Base-by-base conservation (phyloP, 2,888 invertebrate genomes). In the Acrocera orbiculus region DNA sequence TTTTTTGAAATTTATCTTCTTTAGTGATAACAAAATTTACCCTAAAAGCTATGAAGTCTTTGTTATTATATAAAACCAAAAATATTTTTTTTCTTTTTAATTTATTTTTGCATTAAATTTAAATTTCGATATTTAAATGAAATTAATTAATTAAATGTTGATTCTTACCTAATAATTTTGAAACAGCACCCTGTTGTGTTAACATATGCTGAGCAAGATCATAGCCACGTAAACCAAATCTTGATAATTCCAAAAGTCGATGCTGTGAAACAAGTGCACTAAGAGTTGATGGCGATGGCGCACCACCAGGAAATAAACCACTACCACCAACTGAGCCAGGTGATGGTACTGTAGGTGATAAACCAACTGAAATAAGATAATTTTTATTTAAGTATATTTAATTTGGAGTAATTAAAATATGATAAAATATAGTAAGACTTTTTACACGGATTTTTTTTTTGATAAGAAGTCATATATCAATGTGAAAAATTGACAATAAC, bases 151-250 rank as follows among this genome's bases (percentile, higher is more conserved):
- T 14, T 15, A 10, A 23, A 31, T 15, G n/a, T 13, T 25, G 13
- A 31, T 30, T 63, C 81, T 79, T 63, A 86, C 87, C 87, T 55
- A 87, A 65, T 54, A 87, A 68, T 64, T 87, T 87, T 46, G 83
- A 85, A 49, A 82, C 87, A 51, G 86, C 86, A 49, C 86, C 86
- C 65, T 87, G 86, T 64, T 87, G 86, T 39, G 81, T 80, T 35
- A 89, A 69, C 66, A 87, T 82, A 53, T 87, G 87, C 51, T 85
- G 82, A 5, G 87, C 86, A 51, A 89, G 70, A 61, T 89, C 87
- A 54, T 87, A 89, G 51, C 87, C 87, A 44, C 87, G 67, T 45
- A 86, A 64, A 44, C 85, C 71, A 63, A 77, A 69, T 61, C 85
- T 66, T 26, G 83, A 82, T 44, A 86, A 61, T 56, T 86, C 86